phyloP scores from a whole-genome alignment of 2,888 invertebrate genomes.

The Clistopyga incitator region DNA sequence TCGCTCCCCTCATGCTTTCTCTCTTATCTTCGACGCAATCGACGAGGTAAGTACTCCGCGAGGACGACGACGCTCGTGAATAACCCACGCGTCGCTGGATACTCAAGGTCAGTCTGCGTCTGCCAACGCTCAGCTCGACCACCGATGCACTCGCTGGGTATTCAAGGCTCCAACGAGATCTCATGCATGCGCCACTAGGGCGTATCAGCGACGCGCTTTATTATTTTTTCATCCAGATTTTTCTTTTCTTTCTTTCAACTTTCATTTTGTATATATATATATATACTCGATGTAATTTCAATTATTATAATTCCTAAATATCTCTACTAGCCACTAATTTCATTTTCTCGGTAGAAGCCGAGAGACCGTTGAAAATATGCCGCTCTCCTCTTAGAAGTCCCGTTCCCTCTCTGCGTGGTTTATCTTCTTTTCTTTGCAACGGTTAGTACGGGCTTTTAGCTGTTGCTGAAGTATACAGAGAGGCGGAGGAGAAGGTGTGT shows the following conservation, averaged over 20 bases:
- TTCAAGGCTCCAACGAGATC: slow-evolving; percentile 54
- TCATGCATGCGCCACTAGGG: background rate
- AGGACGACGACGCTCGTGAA: slow-evolving; percentile 58
- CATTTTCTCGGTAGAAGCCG: too few species aligned
- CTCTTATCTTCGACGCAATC: slow-evolving; percentile 65
- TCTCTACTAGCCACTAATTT: too few species aligned
- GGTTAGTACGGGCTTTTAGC: slow-evolving; percentile 13
- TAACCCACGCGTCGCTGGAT: slow-evolving; percentile 65
- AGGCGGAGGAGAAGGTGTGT: background rate
- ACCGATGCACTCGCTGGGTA: slow-evolving; percentile 46
- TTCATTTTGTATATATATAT: too few species aligned
- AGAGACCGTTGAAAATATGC: background rate
- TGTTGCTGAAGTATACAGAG: slow-evolving; percentile 29
- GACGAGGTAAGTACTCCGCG: slow-evolving; percentile 38
- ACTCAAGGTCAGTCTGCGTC: slow-evolving; percentile 78
- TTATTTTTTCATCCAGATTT: too few species aligned
- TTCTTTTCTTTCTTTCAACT: too few species aligned
- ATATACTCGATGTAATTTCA: too few species aligned
- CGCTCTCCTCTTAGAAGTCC: background rate
- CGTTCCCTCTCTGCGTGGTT: background rate
- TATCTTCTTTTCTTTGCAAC: slow-evolving; percentile 8
- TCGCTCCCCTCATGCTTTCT: slow-evolving; percentile 64
- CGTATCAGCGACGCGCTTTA: too few species aligned
- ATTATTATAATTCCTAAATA: too few species aligned
- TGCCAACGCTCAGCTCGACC: slow-evolving; percentile 67